Base-by-base conservation (phyloP, 2,888 invertebrate genomes). In the Eupsilia transversa region DNA sequence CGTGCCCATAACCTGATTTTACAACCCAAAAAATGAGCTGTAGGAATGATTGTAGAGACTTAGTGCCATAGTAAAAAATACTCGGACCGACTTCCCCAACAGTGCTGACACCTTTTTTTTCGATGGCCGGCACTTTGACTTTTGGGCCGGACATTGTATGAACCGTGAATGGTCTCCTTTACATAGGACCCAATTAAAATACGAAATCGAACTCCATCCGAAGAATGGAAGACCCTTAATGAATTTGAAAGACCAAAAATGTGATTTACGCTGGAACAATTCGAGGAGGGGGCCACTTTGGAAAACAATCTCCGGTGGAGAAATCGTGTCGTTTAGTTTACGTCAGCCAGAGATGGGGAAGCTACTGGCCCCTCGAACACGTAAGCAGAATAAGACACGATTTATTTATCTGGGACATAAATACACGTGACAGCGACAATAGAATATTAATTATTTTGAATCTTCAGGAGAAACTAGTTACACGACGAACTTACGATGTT, bases 221-320 rank as follows among this genome's bases (percentile, higher is more conserved):
- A 60, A 66, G 67, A 67, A 71, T 74, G 38, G 71, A 72, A 82
- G 65, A 56, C 71, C 68, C 49, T 56, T 80, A 82, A 84, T 81
- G 75, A 80, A 85, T 80, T 83, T 79, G 74, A 80, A 86, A 84
- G 77, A 83, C 81, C 79, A 84, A 87, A 79, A 85, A 82, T 84
- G 71, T 73, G 72, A 88, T 87, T 87, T 87, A 79, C 78, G 80
- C 74, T 81, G 84, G 70, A 87, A 83, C 82, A 83, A 85, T 86
- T 72, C 69, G 52, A 84, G 84, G 56, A 60, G 72, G 71, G 79
- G 69, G 80, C 49, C 79, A 76, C 84, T 88, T 90, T 81, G 82
- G 80, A 89, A 88, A 91, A 89, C 90, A 90, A 91, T 91, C 86
- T 88, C 79, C 80, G 75, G 80, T 79, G 79, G 85, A 84, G 83